Conservation (phyloP, 2,113 vertebrate species). For the pig (Sus scrofa) region T2T-Sscrofa CM000820.6:101202501-101203000, state of each 20-base stretch:
- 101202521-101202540: not conserved
- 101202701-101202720: not conserved
- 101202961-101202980: not conserved
- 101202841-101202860: not conserved
- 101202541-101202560: not conserved
- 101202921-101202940: not conserved
- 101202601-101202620: not conserved
- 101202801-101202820: not conserved
- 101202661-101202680: too few relatives aligned
- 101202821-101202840: not conserved
- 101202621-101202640: not conserved
- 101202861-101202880: not conserved
- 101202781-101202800: not conserved
- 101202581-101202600: slow-evolving; percentile 16
- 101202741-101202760: not conserved
- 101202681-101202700: not conserved
- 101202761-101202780: not conserved
- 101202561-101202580: slow-evolving; percentile 6
- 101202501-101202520: not conserved
- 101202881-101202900: not conserved
- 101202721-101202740: not conserved
- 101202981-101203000: not conserved
- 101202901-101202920: slow-evolving; percentile 28
- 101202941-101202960: slow-evolving; percentile 14
- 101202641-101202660: not conserved